Percentiles rank a stretch among this genome's conserved stretches.
Evolutionary conservation across 2,113 vertebrate genomes (phyloP).

Genomic region (Lethenteron camtschaticum): DNA sequence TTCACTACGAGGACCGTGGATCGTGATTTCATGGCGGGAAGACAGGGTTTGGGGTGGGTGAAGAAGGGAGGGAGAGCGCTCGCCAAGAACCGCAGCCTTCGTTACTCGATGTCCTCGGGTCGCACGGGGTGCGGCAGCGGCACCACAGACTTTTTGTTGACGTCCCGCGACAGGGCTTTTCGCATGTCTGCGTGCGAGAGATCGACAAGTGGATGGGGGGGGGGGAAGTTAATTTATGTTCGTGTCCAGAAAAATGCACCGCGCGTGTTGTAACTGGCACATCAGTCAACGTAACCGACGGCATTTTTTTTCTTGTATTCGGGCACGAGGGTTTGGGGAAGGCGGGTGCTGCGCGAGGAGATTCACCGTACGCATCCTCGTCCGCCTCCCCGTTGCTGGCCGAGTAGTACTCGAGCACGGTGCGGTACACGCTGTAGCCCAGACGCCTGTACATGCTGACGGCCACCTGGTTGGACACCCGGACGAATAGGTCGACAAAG

Average conservation of each 20-base stretch:
- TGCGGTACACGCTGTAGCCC: constrained; percentile 84
- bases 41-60: too few relatives aligned
- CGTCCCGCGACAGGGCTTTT: constrained; percentile 76
- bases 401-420: constrained; percentile 77
- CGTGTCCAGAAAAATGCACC: constrained; percentile 1
- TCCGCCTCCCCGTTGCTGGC: constrained; percentile 84
- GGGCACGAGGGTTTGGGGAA: not conserved
- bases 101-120: constrained; percentile 87
- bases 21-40: too few relatives aligned
- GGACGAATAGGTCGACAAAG: constrained; percentile 83
- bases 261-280: not conserved
- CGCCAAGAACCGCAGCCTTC: constrained; percentile 23
- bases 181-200: constrained; percentile 49
- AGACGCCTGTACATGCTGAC: constrained; percentile 90
- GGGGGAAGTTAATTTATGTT: constrained; percentile 7
- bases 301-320: not conserved
- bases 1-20: too few relatives aligned
- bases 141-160: constrained; percentile 78
- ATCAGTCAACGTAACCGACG: not conserved
- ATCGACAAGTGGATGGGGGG: too few relatives aligned
- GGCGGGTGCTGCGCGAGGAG: too few relatives aligned
- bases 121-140: constrained; percentile 76
- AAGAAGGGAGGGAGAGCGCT: too few relatives aligned
- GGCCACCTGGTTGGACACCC: constrained; percentile 86
- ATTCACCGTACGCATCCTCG: constrained; percentile 71